Percentiles rank a stretch among this genome's conserved stretches.
These are phyloP conservation scores for Equus przewalskii DNA, from an alignment of 2,113 vertebrate genomes.

Conservation along the genomic window DNA sequence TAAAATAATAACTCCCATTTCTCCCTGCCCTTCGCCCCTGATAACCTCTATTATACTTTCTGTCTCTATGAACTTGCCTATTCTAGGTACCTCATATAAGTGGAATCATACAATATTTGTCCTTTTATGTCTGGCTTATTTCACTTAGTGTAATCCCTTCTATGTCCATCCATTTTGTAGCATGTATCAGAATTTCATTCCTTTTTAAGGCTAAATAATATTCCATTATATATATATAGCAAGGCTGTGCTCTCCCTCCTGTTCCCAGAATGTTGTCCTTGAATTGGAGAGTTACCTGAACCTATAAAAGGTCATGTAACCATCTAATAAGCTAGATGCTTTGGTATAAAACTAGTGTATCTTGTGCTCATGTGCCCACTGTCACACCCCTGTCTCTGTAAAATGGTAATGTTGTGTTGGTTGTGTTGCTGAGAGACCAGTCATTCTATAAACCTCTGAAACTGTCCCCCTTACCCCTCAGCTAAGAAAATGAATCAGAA, in stretches of 20 bases:
- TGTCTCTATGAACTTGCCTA: neutral
- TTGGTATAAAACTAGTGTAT: neutral
- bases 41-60: neutral
- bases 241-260: neutral
- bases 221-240: neutral
- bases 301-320: neutral
- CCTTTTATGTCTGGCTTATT: neutral
- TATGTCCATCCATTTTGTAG: neutral
- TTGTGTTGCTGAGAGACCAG: neutral
- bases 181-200: neutral
- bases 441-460: conserved; percentile 23
- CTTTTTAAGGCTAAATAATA: neutral
- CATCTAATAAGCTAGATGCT: neutral
- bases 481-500: neutral
- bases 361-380: neutral
- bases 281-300: neutral
- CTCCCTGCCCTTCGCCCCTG: neutral
- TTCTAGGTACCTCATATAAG: neutral
- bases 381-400: neutral
- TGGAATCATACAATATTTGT: neutral
- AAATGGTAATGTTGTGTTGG: neutral
- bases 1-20: neutral
- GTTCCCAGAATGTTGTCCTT: neutral
- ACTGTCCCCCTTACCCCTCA: neutral
- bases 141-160: neutral